phyloP scores from a whole-genome alignment of 2,113 vertebrate species.

The Chaetorhynchus papuensis region DNA sequence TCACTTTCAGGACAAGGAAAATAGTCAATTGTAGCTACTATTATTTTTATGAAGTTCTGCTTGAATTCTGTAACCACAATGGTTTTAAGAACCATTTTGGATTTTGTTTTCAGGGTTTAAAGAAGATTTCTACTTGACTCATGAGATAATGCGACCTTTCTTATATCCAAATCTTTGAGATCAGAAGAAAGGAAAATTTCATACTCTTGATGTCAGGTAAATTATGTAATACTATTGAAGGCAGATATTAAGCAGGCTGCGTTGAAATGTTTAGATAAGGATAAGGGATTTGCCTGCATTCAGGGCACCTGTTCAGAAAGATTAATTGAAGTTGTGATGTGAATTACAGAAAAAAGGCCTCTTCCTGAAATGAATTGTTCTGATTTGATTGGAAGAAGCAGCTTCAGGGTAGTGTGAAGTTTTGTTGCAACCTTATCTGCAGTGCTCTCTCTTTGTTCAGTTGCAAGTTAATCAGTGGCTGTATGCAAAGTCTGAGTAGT shows the following conservation, averaged over 20 bases:
- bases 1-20: not conserved
- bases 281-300: not conserved
- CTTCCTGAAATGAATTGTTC: not conserved
- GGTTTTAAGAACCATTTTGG: conserved; percentile 68
- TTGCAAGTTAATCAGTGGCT: not conserved
- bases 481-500: not conserved
- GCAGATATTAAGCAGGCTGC: not conserved
- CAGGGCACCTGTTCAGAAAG: not conserved
- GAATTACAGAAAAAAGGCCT: not conserved
- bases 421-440: not conserved
- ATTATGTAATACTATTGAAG: conserved; percentile 20
- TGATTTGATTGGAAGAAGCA: not conserved
- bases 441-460: not conserved
- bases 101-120: conserved; percentile 67
- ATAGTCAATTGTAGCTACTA: not conserved
- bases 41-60: conserved; percentile 42
- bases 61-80: conserved; percentile 58
- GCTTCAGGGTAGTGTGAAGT: not conserved
- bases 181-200: conserved; percentile 67
- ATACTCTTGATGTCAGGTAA: conserved; percentile 69
- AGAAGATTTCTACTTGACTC: conserved; percentile 67
- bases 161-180: conserved; percentile 66
- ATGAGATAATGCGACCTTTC: conserved; percentile 65
- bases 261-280: not conserved
- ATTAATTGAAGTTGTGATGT: not conserved